Conservation (phyloP, 2,797 vertebrate species). For the Leptodactylus fallax region DNA sequence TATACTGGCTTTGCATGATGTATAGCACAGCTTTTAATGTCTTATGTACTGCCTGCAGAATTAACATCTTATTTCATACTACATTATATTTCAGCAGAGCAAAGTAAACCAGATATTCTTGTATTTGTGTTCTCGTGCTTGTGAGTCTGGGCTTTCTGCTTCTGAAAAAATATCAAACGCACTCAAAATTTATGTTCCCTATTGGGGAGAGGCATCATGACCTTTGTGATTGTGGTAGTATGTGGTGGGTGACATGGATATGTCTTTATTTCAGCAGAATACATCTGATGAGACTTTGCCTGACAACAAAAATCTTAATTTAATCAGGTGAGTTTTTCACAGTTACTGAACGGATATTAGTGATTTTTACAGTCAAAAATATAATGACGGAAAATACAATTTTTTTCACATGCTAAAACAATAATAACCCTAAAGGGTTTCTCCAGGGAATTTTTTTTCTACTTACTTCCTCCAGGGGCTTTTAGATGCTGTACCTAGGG, state of each 20-base stretch:
- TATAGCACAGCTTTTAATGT: too few relatives aligned
- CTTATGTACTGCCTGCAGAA: too few relatives aligned
- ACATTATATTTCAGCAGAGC: not conserved
- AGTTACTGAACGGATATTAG: not conserved
- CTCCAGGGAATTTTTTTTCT: too few relatives aligned
- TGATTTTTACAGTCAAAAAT: too few relatives aligned
- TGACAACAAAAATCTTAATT: conserved; percentile 15
- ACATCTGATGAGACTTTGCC: conserved; percentile 11
- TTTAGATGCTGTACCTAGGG: too few relatives aligned
- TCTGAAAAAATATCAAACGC: not conserved
- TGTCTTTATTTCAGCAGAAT: conserved; percentile 30
- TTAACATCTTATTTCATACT: too few relatives aligned
- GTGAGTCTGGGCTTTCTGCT: not conserved
- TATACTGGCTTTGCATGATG: not conserved
- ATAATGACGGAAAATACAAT: too few relatives aligned
- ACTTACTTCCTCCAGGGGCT: too few relatives aligned
- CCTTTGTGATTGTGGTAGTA: not conserved
- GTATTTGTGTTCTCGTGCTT: not conserved
- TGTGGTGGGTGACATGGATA: not conserved
- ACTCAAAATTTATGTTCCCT: not conserved
- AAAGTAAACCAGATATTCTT: not conserved
- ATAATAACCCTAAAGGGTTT: too few relatives aligned
- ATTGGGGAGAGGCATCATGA: not conserved
- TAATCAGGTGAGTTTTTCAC: conserved; percentile 32
- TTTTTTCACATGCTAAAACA: too few relatives aligned